Evolutionary conservation across 2,797 vertebrate species (phyloP).

Genomic region (Microctenopoma stevenorrisi): DNA sequence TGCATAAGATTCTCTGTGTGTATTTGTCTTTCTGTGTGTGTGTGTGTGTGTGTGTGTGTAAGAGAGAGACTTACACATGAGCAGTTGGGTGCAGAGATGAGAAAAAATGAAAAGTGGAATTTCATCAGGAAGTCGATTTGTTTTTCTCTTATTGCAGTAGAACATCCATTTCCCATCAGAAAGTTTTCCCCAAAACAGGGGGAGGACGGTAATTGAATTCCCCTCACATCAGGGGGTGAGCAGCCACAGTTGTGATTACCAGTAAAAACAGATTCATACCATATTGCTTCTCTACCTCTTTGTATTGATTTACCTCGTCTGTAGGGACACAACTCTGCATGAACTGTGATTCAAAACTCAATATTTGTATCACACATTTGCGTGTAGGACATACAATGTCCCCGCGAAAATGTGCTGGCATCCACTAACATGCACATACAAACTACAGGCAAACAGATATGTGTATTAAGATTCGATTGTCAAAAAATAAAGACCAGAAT

Average conservation of each 20-base stretch:
- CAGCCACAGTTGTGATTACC: conserved; percentile 69
- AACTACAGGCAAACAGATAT: neutral
- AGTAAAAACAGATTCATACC: conserved; percentile 75
- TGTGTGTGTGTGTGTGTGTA: conserved; percentile 1
- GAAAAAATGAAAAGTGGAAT: conserved; percentile 73
- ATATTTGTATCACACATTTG: conserved; percentile 51
- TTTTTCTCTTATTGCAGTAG: conserved; percentile 71
- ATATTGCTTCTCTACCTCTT: conserved; percentile 71
- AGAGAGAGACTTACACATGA: conserved; percentile 14
- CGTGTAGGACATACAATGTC: conserved; percentile 18
- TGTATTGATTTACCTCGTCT: conserved; percentile 73
- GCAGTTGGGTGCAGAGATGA: conserved; percentile 43
- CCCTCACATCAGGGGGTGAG: conserved; percentile 63
- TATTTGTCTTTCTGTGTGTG: conserved; percentile 24
- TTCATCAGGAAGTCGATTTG: conserved; percentile 79
- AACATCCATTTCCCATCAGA: conserved; percentile 76
- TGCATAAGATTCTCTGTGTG: conserved; percentile 60
- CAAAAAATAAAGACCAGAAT: conserved; percentile 17
- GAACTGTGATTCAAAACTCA: conserved; percentile 52
- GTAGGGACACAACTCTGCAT: conserved; percentile 59
- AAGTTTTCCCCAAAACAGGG: conserved; percentile 66
- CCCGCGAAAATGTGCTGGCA: neutral
- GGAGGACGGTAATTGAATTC: conserved; percentile 76
- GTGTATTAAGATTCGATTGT: conserved; percentile 17
- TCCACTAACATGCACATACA: conserved; percentile 3